Base-by-base conservation (phyloP, 1,140 invertebrate species). In the Antheraea mylitta region DNA sequence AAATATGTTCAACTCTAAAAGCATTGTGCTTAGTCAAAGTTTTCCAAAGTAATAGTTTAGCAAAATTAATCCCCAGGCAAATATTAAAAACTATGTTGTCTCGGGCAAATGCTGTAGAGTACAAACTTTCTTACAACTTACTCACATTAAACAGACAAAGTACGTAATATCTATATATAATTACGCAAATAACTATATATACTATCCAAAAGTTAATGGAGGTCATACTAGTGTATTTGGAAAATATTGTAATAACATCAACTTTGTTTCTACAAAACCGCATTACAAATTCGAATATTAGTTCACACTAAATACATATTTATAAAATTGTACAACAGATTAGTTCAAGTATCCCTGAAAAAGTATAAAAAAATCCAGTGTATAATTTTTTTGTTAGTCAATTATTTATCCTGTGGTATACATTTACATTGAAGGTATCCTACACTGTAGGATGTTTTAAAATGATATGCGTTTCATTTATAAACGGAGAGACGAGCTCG, bases 391-490 rank as follows among this genome's bases (percentile, higher is more conserved):
- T 18, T 30, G 4, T 7, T 16, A 2, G 37, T 22, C 3, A 5
- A 18, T 3, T 65, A 37, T 30, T 18, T 71, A 64, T 60, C 68
- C 80, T 81, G 68, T 74, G 70, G 68, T 66, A 45, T 1, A 11
- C 18, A 58, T 38, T 7, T 13, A 10, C 11, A 19, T 61, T 63
- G 66, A 60, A 68, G 76, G 77, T 78, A 71, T 70, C 75, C 75
- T 80, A 81, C 72, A 75, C 74, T 69, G 79, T 76, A 77, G 71
- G 72, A 76, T 81, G 77, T 80, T 88, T 87, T 84, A 84, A 87
- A 91, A 91, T 89, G 85, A 88, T 84, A 87, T 84, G 87, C 86
- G 80, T 88, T 87, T 85, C 87, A 90, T 91, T 89, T 90, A 87
- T 86, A 90, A 89, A 87, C 85, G 89, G 78, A 76, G 86, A 83